These are phyloP conservation scores for Chrysodeixis includens DNA, from an alignment of 2,888 invertebrate species.

Conservation along the genomic window DNA sequence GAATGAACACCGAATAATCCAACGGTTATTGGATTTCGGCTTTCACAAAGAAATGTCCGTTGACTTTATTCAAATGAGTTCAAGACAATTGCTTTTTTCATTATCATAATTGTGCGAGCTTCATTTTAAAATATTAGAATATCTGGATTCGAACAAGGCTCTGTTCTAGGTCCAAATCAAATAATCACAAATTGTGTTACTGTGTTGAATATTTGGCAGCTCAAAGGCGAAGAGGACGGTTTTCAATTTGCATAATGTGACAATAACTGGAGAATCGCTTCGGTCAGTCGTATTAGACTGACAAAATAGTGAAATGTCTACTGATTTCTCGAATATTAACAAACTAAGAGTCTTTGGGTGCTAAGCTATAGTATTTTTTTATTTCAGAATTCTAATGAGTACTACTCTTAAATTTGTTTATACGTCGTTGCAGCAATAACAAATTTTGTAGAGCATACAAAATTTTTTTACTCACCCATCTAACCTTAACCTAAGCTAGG, in stretches of 20 bases:
- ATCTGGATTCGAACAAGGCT: background rate
- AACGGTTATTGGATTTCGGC: conserved; percentile 19
- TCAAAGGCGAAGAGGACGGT: background rate
- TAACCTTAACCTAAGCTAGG: too few species aligned
- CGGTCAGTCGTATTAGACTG: background rate
- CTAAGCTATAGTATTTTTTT: too few species aligned
- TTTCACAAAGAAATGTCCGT: conserved; percentile 14
- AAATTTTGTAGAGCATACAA: too few species aligned
- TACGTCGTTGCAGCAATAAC: too few species aligned
- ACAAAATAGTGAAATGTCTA: background rate
- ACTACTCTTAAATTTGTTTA: too few species aligned
- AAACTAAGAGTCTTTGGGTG: too few species aligned
- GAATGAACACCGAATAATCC: background rate
- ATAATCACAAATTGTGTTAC: background rate
- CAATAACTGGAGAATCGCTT: background rate
- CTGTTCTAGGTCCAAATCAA: background rate
- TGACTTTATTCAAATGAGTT: conserved; percentile 3
- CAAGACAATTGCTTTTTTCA: background rate
- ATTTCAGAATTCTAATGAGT: too few species aligned
- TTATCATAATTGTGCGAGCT: background rate
- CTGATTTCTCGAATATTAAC: conserved; percentile 1
- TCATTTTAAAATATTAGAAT: background rate
- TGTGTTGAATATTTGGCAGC: background rate
- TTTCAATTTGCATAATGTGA: background rate
- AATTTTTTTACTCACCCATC: too few species aligned